These are phyloP conservation scores for Saccopteryx bilineata DNA, from an alignment of 2,113 vertebrate species.

Conservation along the genomic window DNA sequence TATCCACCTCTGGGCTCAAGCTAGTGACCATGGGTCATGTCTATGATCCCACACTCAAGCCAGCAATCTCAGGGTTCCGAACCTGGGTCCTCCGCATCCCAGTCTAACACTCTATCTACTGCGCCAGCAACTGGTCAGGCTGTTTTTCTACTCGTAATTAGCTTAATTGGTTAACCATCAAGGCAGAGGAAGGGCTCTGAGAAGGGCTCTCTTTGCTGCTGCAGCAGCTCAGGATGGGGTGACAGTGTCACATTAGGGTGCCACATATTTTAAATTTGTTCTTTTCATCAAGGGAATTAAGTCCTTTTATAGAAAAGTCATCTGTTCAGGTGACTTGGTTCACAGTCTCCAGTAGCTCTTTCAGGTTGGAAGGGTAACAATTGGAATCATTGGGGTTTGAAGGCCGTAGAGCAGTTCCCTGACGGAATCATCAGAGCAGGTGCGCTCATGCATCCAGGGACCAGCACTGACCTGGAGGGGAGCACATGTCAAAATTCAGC, in stretches of 20 bases:
- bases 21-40: too few species aligned
- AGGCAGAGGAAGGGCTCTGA: not conserved
- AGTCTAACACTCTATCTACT: too few species aligned
- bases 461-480: not conserved
- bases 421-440: not conserved
- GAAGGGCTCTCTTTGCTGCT: not conserved
- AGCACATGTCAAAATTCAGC: not conserved
- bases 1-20: too few species aligned
- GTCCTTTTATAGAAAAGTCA: conserved; percentile 37
- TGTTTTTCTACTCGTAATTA: not conserved
- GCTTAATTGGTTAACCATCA: conserved; percentile 12
- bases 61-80: too few species aligned
- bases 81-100: too few species aligned
- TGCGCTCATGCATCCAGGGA: not conserved
- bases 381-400: conserved; percentile 41
- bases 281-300: conserved; percentile 63
- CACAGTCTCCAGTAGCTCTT: not conserved
- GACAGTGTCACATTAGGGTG: conserved; percentile 10
- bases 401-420: not conserved
- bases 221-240: not conserved
- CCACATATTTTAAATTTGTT: conserved; percentile 2
- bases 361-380: conserved; percentile 15
- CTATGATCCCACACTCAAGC: too few species aligned
- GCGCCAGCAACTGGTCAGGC: too few species aligned
- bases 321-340: conserved; percentile 52